A percentile compares a stretch with the other conserved stretches of the same genome.
phyloP scores from a whole-genome alignment of 2,797 vertebrate genomes.

The Mormyrops boulengeri region DNA sequence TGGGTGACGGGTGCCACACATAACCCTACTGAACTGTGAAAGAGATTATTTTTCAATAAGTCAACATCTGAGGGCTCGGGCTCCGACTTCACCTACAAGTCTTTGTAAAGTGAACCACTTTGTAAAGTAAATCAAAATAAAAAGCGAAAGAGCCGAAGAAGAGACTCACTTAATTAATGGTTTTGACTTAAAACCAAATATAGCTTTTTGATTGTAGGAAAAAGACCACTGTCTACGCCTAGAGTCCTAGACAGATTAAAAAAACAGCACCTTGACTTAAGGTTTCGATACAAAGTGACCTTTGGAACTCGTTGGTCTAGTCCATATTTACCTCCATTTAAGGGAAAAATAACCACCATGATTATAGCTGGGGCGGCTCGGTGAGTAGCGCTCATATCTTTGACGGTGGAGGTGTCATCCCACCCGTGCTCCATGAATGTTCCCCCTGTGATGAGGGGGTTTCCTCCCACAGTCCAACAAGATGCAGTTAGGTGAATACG shows the following conservation, averaged over 20 bases:
- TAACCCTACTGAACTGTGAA: constrained; percentile 37
- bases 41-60: constrained; percentile 65
- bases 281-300: background rate
- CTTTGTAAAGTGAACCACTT: constrained; percentile 48
- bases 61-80: constrained; percentile 28
- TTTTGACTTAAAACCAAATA: background rate
- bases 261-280: background rate
- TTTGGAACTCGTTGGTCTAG: background rate
- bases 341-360: background rate
- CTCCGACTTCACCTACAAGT: constrained; percentile 36
- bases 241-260: background rate
- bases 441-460: background rate
- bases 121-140: constrained; percentile 42
- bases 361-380: background rate
- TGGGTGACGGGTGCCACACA: constrained; percentile 42
- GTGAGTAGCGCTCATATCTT: background rate
- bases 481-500: background rate
- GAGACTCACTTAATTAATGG: background rate
- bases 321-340: background rate
- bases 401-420: background rate
- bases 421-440: background rate
- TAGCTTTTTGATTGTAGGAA: background rate
- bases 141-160: constrained; percentile 36
- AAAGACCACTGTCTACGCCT: background rate
- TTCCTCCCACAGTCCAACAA: background rate